Percentiles rank a stretch among this genome's conserved stretches.
Conservation (phyloP, 2,888 invertebrate species). For the Acleris sparsana region DNA sequence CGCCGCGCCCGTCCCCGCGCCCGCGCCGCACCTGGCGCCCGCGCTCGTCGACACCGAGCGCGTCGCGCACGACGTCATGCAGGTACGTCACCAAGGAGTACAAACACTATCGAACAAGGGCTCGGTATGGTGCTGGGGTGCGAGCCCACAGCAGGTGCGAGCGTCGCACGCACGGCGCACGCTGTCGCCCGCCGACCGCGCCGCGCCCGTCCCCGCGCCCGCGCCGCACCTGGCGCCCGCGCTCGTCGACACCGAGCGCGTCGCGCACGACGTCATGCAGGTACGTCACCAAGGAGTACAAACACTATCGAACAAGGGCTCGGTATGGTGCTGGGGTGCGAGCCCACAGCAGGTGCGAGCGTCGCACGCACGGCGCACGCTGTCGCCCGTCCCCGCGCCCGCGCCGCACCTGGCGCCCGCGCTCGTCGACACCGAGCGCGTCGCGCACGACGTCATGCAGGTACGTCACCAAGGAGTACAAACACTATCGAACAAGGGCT, state of each 20-base stretch:
- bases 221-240: conserved; percentile 84
- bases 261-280: conserved; percentile 53
- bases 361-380: too few relatives aligned
- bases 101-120: conserved; percentile 44
- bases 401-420: too few relatives aligned
- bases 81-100: too few relatives aligned
- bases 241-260: conserved; percentile 84
- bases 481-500: too few relatives aligned
- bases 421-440: too few relatives aligned
- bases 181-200: conserved; percentile 47
- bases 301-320: too few relatives aligned
- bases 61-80: conserved; percentile 59
- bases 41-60: conserved; percentile 84
- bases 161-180: conserved; percentile 79
- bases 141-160: background rate
- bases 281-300: too few relatives aligned
- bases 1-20: conserved; percentile 42
- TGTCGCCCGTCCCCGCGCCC: too few relatives aligned
- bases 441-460: too few relatives aligned
- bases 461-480: too few relatives aligned
- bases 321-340: too few relatives aligned
- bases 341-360: too few relatives aligned
- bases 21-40: conserved; percentile 82
- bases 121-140: background rate
- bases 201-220: conserved; percentile 42